These are phyloP conservation scores for Cylloceria caligata DNA, from an alignment of 2,888 invertebrate genomes.

Conservation along the genomic window DNA sequence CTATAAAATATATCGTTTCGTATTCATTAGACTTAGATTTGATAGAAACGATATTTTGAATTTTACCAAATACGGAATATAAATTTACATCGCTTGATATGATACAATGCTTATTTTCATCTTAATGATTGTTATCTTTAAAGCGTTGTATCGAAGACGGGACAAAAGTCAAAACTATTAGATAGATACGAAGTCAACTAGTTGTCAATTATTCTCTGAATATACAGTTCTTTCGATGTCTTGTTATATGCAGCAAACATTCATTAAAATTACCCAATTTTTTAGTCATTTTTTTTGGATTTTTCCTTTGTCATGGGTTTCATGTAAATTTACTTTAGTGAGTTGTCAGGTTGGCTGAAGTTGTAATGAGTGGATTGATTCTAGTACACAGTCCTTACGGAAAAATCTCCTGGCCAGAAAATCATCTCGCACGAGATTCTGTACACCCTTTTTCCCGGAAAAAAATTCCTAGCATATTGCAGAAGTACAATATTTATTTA, in stretches of 20 bases:
- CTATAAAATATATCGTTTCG: background rate
- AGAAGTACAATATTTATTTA: too few relatives aligned
- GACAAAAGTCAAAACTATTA: background rate
- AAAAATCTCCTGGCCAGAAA: too few relatives aligned
- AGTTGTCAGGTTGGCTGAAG: too few relatives aligned
- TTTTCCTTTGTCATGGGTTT: too few relatives aligned
- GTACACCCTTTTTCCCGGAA: too few relatives aligned
- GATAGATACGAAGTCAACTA: background rate
- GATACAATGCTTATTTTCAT: background rate
- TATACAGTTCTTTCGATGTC: background rate
- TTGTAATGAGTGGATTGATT: too few relatives aligned
- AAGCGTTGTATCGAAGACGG: background rate
- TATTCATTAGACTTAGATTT: background rate
- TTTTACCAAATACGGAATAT: background rate
- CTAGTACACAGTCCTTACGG: too few relatives aligned
- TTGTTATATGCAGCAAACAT: background rate
- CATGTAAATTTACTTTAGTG: too few relatives aligned
- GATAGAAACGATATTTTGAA: background rate
- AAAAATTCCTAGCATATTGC: too few relatives aligned
- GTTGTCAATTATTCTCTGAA: background rate
- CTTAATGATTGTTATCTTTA: background rate
- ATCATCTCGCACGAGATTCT: too few relatives aligned
- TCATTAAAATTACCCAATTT: background rate
- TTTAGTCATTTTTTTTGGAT: too few relatives aligned
- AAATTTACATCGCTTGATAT: background rate